Conservation (phyloP, 2,797 vertebrate species). For the Propithecus deckenii region DNA sequence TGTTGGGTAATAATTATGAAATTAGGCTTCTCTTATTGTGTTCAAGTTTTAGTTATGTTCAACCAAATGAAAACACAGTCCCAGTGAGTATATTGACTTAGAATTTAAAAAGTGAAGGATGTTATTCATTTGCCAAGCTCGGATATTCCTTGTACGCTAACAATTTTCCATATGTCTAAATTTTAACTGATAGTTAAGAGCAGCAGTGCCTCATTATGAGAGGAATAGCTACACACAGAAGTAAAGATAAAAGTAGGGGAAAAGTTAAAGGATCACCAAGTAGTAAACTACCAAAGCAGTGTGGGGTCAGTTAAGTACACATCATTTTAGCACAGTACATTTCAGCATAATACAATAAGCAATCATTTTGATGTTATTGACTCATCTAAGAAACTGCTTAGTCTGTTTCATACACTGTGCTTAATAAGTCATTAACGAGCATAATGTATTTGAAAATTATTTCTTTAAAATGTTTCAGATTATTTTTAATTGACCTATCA, state of each 20-base stretch:
- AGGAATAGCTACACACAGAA: background rate
- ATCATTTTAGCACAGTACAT: background rate
- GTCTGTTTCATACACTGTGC: background rate
- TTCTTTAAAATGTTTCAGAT: conserved; percentile 23
- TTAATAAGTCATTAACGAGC: background rate
- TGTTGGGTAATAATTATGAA: background rate
- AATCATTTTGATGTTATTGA: background rate
- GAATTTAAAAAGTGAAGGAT: background rate
- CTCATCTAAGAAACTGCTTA: background rate
- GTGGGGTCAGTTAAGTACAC: background rate
- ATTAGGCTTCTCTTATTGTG: background rate
- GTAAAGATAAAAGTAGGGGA: background rate
- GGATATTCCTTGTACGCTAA: background rate
- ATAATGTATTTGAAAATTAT: background rate
- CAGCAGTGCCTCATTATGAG: background rate
- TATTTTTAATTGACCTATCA: conserved; percentile 9
- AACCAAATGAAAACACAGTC: background rate
- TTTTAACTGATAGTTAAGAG: background rate
- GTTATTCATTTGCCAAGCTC: background rate
- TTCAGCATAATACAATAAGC: background rate
- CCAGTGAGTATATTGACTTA: background rate
- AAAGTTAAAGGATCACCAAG: background rate
- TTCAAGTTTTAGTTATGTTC: conserved; percentile 9
- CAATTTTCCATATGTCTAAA: background rate
- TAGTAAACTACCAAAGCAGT: background rate